These are phyloP conservation scores for Caracal caracal DNA, from an alignment of 2,113 vertebrate species.

Conservation along the genomic window DNA sequence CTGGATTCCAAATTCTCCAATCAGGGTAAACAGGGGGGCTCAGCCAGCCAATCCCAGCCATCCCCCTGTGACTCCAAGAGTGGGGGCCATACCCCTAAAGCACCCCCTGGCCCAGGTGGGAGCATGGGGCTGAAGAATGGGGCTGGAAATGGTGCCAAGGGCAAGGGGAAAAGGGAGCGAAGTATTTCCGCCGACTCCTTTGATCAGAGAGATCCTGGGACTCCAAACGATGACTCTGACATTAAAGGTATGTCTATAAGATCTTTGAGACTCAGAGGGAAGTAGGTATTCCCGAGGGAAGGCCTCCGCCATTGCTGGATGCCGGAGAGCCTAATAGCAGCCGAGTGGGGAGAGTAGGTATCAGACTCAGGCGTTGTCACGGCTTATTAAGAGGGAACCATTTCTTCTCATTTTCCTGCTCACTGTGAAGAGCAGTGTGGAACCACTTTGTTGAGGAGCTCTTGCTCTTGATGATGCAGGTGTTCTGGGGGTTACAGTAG, in stretches of 20 bases:
- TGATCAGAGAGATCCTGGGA: constrained; percentile 96
- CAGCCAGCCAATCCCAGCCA: constrained; percentile 96
- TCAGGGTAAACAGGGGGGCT: constrained; percentile 98
- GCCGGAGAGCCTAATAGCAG: neutral
- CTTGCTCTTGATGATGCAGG: neutral
- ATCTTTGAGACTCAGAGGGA: constrained; percentile 68
- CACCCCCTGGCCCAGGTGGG: constrained; percentile 92
- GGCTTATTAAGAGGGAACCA: neutral
- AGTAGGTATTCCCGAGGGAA: constrained; percentile 57
- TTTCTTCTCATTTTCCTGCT: neutral
- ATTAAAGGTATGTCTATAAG: constrained; percentile 90
- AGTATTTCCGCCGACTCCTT: constrained; percentile 98
- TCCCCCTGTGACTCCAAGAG: constrained; percentile 98
- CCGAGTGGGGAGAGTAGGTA: neutral
- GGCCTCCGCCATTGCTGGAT: neutral
- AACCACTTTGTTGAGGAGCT: neutral
- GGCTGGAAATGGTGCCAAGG: constrained; percentile 96
- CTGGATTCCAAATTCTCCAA: constrained; percentile 99
- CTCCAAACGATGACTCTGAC: constrained; percentile 93
- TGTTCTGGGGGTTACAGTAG: neutral
- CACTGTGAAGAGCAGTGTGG: neutral
- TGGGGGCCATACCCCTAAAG: constrained; percentile 92
- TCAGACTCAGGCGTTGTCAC: neutral
- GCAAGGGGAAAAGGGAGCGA: constrained; percentile 97
- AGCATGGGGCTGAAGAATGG: constrained; percentile 98